phyloP scores from a whole-genome alignment of 2,888 invertebrate species.

The Latheticus oryzae region DNA sequence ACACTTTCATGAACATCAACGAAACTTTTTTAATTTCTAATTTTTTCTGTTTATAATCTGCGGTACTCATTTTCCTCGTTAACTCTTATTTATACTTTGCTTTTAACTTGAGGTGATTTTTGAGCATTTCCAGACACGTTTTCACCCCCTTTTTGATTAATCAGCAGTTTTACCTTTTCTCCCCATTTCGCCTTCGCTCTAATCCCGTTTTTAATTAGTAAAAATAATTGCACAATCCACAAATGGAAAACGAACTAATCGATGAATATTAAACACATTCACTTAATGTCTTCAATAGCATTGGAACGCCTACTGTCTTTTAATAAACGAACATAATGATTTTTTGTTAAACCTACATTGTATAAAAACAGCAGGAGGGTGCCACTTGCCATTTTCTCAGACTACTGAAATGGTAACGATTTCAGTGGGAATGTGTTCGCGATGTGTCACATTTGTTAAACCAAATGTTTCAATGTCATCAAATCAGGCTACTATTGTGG shows the following conservation, averaged over 20 bases:
- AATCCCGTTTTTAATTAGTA: constrained; percentile 15
- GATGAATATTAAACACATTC: constrained; percentile 36
- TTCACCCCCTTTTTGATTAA: too few species aligned
- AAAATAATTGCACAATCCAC: constrained; percentile 27
- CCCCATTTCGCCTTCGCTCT: background rate
- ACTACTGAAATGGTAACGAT: constrained; percentile 12
- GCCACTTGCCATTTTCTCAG: too few species aligned
- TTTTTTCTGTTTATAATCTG: too few species aligned
- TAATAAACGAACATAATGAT: constrained; percentile 19
- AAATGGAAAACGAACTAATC: constrained; percentile 19
- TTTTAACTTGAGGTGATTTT: too few species aligned
- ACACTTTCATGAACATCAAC: too few species aligned
- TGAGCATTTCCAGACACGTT: too few species aligned
- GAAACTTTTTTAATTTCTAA: too few species aligned
- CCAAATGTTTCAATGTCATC: constrained; percentile 6
- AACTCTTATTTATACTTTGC: too few species aligned
- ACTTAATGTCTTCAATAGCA: constrained; percentile 33
- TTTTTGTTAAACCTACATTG: constrained; percentile 31
- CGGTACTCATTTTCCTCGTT: too few species aligned
- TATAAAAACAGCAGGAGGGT: background rate
- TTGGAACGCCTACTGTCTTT: constrained; percentile 34
- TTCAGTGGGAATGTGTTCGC: background rate
- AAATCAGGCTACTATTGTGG: constrained; percentile 14
- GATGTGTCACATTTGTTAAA: background rate
- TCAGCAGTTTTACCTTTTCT: too few species aligned